Evolutionary conservation across 2,888 invertebrate genomes (phyloP).

Genomic region (Perizoma flavofasciatum): DNA sequence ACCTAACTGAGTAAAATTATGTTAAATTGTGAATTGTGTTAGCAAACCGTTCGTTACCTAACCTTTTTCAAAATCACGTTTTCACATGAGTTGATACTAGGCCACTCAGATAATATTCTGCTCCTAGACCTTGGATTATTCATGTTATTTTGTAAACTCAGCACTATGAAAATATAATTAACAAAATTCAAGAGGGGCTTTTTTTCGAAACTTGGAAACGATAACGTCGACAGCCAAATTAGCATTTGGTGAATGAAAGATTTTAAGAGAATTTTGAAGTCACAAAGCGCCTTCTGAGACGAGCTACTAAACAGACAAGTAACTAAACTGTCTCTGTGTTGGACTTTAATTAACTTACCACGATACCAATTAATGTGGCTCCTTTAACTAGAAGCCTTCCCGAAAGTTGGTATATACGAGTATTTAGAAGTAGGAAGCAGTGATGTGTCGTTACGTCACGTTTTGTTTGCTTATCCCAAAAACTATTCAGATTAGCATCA

Average conservation of each 20-base stretch:
- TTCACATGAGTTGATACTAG: no score
- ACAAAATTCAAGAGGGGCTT: constrained; percentile 4
- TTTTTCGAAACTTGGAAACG: constrained; percentile 16
- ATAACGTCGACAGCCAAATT: constrained; percentile 26
- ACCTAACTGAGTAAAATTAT: no score
- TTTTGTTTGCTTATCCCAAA: neutral
- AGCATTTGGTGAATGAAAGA: constrained; percentile 31
- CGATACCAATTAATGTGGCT: constrained; percentile 45
- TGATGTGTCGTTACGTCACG: constrained; percentile 1
- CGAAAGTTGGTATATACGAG: constrained; percentile 4
- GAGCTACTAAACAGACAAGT: constrained; percentile 23
- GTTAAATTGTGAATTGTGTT: no score
- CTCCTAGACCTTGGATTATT: neutral
- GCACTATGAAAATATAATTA: constrained; percentile 9
- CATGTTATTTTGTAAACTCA: neutral
- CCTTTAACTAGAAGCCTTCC: constrained; percentile 15
- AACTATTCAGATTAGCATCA: neutral
- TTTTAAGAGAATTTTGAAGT: constrained; percentile 37
- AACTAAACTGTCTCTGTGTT: constrained; percentile 26
- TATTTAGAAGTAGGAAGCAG: constrained; percentile 3
- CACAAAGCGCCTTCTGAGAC: constrained; percentile 16
- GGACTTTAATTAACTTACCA: constrained; percentile 51
- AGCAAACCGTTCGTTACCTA: no score
- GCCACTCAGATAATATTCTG: no score
- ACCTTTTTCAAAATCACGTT: no score